phyloP scores from a whole-genome alignment of 2,888 invertebrate genomes.

The Torymus aiolomorphi region DNA sequence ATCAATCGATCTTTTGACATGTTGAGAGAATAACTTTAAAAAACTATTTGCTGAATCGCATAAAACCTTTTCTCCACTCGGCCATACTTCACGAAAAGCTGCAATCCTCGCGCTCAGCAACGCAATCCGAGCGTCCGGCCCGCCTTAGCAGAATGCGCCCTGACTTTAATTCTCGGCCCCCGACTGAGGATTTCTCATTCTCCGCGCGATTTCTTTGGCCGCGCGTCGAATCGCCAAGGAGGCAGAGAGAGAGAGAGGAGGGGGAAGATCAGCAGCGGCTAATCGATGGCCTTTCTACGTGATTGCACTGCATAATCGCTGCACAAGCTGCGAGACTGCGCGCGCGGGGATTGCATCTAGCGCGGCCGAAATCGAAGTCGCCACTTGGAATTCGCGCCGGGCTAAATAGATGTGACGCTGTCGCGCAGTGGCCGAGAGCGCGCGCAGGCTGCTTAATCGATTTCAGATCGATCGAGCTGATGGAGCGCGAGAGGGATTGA shows the following conservation, averaged over 20 bases:
- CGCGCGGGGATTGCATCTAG: constrained; percentile 10
- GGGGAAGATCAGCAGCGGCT: constrained; percentile 21
- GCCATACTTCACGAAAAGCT: neutral
- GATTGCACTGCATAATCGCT: constrained; percentile 36
- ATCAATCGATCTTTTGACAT: too few species aligned
- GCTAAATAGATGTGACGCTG: constrained; percentile 25
- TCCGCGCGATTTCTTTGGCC: neutral
- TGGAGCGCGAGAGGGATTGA: too few species aligned
- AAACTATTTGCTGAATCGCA: too few species aligned
- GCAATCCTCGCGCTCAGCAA: neutral
- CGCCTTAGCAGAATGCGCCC: neutral
- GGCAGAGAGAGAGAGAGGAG: neutral
- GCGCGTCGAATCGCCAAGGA: constrained; percentile 9
- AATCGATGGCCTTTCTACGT: constrained; percentile 46
- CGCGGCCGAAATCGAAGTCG: constrained; percentile 17
- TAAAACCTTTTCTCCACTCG: neutral
- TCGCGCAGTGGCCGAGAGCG: neutral
- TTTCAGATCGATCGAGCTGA: constrained; percentile 10
- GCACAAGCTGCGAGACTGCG: too few species aligned
- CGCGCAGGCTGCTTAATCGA: constrained; percentile 24
- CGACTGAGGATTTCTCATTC: constrained; percentile 16
- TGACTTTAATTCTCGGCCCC: constrained; percentile 1
- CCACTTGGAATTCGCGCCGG: neutral
- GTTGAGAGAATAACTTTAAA: too few species aligned
- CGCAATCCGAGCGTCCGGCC: neutral